Percentiles rank a stretch among this genome's conserved stretches.
phyloP scores from a whole-genome alignment of 2,888 invertebrate species.

The Automeris io region DNA sequence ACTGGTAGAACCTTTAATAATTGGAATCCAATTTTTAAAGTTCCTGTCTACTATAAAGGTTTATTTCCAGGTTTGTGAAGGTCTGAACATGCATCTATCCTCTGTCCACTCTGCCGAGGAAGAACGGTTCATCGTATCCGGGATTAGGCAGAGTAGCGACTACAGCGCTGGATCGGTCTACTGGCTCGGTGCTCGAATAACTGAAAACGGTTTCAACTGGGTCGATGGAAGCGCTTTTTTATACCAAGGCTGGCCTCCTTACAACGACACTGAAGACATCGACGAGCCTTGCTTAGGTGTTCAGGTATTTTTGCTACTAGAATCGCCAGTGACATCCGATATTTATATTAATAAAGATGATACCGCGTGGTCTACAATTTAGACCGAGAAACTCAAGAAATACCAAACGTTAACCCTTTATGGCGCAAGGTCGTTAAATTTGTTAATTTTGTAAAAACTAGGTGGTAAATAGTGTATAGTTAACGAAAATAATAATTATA shows the following conservation, averaged over 20 bases:
- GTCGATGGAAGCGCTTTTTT: conserved; percentile 78
- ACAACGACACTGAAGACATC: conserved; percentile 61
- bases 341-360: no score
- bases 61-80: conserved; percentile 78
- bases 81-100: conserved; percentile 83
- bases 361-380: no score
- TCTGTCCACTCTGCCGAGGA: conserved; percentile 83
- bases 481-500: no score
- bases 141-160: conserved; percentile 82
- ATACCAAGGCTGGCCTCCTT: conserved; percentile 81
- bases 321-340: no score
- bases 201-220: conserved; percentile 70
- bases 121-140: conserved; percentile 82
- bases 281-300: conserved; percentile 58
- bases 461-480: no score
- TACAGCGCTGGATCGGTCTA: conserved; percentile 84
- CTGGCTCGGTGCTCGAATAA: conserved; percentile 81
- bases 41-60: neutral
- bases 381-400: no score
- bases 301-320: conserved; percentile 36
- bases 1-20: no score
- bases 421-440: no score
- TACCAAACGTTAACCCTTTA: no score
- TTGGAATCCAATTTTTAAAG: neutral
- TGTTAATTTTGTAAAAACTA: no score